Conservation (phyloP, 1,140 invertebrate species). For the Glossosoma conforme region DNA sequence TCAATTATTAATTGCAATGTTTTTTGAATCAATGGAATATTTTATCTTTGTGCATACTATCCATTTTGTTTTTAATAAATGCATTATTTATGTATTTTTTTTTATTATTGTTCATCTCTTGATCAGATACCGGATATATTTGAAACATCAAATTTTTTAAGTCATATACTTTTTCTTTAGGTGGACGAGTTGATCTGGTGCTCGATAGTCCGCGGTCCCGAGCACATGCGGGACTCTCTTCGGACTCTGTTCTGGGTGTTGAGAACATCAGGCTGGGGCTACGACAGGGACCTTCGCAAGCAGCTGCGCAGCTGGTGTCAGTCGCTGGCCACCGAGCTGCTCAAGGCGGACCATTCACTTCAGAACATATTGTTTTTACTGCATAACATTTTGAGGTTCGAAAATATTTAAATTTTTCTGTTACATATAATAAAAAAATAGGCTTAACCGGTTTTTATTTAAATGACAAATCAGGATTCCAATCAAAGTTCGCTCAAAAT, state of each 20-base stretch:
- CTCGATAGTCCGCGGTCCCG: constrained; percentile 6
- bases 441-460: constrained; percentile 3
- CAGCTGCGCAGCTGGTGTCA: constrained; percentile 25
- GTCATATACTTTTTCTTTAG: constrained; percentile 14
- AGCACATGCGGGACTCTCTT: constrained; percentile 20
- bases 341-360: constrained; percentile 11
- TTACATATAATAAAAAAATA: not conserved
- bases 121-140: too few relatives aligned
- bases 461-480: too few relatives aligned
- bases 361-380: constrained; percentile 23
- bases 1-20: too few relatives aligned
- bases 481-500: too few relatives aligned
- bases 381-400: constrained; percentile 26
- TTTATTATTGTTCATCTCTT: too few relatives aligned
- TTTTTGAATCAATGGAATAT: too few relatives aligned
- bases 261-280: constrained; percentile 25
- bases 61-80: too few relatives aligned
- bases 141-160: too few relatives aligned
- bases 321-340: constrained; percentile 9
- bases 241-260: constrained; percentile 25
- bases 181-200: constrained; percentile 25
- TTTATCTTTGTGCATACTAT: too few relatives aligned
- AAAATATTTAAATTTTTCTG: not conserved
- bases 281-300: constrained; percentile 18
- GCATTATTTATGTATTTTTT: too few relatives aligned